Evolutionary conservation across 2,113 vertebrate genomes (phyloP).

Genomic region (Elachura formosa): DNA sequence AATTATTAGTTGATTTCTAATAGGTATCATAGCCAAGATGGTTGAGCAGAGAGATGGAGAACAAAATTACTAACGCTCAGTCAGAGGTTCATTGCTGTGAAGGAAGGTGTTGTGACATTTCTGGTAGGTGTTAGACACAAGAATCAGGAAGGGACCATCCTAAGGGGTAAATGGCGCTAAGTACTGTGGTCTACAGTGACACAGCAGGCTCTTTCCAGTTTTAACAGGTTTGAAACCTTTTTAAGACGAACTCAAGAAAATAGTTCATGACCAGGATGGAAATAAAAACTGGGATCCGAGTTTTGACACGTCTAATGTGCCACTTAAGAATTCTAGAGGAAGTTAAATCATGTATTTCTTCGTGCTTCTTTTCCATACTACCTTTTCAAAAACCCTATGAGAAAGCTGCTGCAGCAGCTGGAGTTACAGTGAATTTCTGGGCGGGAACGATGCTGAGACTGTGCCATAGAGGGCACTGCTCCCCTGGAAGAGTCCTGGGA

Average conservation of each 20-base stretch:
- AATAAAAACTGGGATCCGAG: not conserved
- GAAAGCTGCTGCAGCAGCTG: not conserved
- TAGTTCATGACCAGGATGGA: not conserved
- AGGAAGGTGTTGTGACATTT: not conserved
- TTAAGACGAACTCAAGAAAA: not conserved
- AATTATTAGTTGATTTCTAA: not conserved
- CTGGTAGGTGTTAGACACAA: not conserved
- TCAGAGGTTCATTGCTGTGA: not conserved
- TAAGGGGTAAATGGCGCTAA: not conserved
- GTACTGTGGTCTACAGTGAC: not conserved
- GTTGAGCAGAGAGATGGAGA: not conserved
- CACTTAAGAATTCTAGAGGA: not conserved
- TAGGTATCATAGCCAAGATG: not conserved
- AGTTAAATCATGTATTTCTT: not conserved
- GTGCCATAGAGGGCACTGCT: slow-evolving; percentile 48
- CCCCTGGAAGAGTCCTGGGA: not conserved
- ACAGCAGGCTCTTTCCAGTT: not conserved
- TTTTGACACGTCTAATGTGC: not conserved
- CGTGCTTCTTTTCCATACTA: not conserved
- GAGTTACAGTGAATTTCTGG: not conserved
- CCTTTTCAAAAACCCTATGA: not conserved
- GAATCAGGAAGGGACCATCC: not conserved
- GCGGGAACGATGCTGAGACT: not conserved
- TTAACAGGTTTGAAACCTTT: not conserved
- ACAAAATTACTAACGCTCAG: not conserved